Evolutionary conservation across 2,888 invertebrate genomes (phyloP).

Genomic region (Allophyes oxyacanthae): DNA sequence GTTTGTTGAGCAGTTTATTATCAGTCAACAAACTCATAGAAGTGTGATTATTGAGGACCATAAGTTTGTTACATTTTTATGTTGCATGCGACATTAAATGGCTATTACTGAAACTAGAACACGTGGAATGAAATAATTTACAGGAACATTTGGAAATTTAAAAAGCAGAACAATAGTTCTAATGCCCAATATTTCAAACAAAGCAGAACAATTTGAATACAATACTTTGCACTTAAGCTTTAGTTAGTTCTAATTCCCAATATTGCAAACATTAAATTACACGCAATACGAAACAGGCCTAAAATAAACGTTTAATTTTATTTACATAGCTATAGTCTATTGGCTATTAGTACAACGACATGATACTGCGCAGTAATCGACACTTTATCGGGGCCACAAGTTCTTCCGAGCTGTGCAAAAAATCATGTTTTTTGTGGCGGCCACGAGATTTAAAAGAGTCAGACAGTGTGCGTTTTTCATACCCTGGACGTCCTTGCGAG

Average conservation of each 20-base stretch:
- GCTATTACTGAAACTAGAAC: neutral
- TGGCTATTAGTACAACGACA: constrained; percentile 36
- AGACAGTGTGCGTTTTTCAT: constrained; percentile 67
- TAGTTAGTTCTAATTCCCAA: too few species aligned
- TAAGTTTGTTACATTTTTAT: constrained; percentile 29
- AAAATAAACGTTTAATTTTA: constrained; percentile 38
- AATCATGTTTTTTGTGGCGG: constrained; percentile 54
- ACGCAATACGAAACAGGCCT: constrained; percentile 5
- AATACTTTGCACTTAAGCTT: too few species aligned
- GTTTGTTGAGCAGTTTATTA: constrained; percentile 56
- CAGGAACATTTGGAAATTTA: too few species aligned
- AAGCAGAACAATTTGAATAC: too few species aligned
- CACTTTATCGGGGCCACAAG: constrained; percentile 53
- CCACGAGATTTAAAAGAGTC: constrained; percentile 61
- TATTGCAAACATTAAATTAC: too few species aligned
- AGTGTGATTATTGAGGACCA: constrained; percentile 42
- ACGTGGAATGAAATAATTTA: constrained; percentile 3
- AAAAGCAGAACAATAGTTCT: too few species aligned
- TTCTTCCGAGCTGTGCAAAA: constrained; percentile 59
- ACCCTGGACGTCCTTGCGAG: constrained; percentile 75
- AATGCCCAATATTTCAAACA: too few species aligned
- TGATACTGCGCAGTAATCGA: constrained; percentile 63
- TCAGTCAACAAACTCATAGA: constrained; percentile 66
- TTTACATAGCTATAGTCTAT: constrained; percentile 29
- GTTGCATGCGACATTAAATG: constrained; percentile 2